Evolutionary conservation across 2,113 vertebrate genomes (phyloP).

Genomic region (Puntigrus tetrazona): DNA sequence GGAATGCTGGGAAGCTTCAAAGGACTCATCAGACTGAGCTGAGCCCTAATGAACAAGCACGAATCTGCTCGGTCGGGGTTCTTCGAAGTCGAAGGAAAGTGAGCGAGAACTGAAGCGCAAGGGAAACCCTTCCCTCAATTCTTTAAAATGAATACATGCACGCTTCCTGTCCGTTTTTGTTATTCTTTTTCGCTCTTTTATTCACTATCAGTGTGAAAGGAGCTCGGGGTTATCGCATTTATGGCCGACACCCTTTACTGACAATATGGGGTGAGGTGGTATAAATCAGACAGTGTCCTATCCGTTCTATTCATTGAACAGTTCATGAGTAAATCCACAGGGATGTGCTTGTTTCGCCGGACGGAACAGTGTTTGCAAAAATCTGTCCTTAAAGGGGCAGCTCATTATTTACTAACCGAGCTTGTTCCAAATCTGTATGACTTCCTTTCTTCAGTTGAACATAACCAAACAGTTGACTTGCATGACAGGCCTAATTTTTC

Average conservation of each 20-base stretch:
- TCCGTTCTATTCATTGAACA: conserved; percentile 33
- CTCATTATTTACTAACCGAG: too few relatives aligned
- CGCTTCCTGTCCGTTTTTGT: neutral
- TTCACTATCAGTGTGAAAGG: neutral
- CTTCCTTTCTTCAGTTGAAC: neutral
- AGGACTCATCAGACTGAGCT: conserved; percentile 15
- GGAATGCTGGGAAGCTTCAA: conserved; percentile 10
- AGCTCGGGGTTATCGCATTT: conserved; percentile 12
- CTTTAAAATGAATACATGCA: neutral
- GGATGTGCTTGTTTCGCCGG: conserved; percentile 44
- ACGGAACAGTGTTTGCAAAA: conserved; percentile 51
- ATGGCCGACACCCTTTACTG: conserved; percentile 34
- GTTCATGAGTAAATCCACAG: conserved; percentile 51
- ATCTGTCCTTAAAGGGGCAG: neutral
- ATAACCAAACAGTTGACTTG: neutral
- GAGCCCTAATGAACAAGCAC: neutral
- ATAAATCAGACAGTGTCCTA: conserved; percentile 60
- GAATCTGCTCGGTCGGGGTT: conserved; percentile 27
- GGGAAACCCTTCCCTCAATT: neutral
- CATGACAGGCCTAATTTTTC: too few relatives aligned
- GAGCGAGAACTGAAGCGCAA: neutral
- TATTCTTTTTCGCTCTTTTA: neutral
- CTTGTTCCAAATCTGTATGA: neutral
- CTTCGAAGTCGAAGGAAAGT: neutral
- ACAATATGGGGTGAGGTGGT: conserved; percentile 56